A percentile compares a stretch with the other conserved stretches of the same genome.
Evolutionary conservation across 2,888 invertebrate species (phyloP).

Genomic region (Fissipunctia ypsillon): DNA sequence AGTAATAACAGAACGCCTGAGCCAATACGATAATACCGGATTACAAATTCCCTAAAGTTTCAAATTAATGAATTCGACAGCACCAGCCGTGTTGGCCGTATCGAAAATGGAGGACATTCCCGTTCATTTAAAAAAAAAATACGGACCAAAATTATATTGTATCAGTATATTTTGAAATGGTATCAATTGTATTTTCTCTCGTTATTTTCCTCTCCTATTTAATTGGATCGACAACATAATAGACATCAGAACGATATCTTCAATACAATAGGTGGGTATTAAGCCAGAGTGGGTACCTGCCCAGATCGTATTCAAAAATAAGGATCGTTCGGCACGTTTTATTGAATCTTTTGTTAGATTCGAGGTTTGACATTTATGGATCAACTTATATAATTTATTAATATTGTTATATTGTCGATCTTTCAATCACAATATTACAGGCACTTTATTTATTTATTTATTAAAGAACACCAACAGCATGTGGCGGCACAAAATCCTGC

Average conservation of each 20-base stretch:
- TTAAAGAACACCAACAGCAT: too few relatives aligned
- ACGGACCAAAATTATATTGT: conserved; percentile 2
- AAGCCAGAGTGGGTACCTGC: too few relatives aligned
- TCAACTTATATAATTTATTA: too few relatives aligned
- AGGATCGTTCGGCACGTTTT: not conserved
- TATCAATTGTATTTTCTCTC: conserved; percentile 11
- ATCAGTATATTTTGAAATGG: conserved; percentile 20
- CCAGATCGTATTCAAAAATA: conserved; percentile 5
- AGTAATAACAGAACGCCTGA: conserved; percentile 14
- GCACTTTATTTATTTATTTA: too few relatives aligned
- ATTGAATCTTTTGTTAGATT: too few relatives aligned
- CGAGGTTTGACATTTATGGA: too few relatives aligned
- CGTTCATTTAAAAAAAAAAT: conserved; percentile 28
- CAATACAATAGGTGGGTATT: conserved; percentile 31
- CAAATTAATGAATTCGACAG: conserved; percentile 15
- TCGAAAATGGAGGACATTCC: not conserved
- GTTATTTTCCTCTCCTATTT: conserved; percentile 21
- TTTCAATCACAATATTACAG: too few relatives aligned
- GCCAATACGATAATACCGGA: conserved; percentile 9
- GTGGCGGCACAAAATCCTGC: too few relatives aligned
- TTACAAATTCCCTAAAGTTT: conserved; percentile 20
- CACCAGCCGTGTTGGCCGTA: not conserved
- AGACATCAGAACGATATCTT: conserved; percentile 8
- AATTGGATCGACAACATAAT: conserved; percentile 31
- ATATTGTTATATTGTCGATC: too few relatives aligned